Evolutionary conservation across 1,140 invertebrate species (phyloP).

Genomic region (Onthophagus taurus): DNA sequence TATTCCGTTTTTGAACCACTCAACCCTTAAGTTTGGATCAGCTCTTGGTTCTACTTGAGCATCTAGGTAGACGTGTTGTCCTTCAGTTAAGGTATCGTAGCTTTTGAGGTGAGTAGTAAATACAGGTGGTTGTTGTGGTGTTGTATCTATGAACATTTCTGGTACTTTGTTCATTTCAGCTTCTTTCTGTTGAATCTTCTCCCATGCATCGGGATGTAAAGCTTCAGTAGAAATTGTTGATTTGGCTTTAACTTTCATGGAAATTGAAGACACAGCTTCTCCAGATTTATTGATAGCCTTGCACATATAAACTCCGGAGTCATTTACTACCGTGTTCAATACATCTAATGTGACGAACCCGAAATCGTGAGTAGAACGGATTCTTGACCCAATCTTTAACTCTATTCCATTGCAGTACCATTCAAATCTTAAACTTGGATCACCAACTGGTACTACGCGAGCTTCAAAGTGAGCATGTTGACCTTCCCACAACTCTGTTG

Average conservation of each 20-base stretch:
- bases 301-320: slow-evolving; percentile 88
- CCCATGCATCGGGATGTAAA: slow-evolving; percentile 78
- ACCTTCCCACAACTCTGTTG: slow-evolving; percentile 86
- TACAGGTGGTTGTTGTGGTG: slow-evolving; percentile 76
- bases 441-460: slow-evolving; percentile 89
- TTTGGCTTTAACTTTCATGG: slow-evolving; percentile 75
- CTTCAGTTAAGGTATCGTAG: slow-evolving; percentile 76
- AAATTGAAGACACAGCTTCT: slow-evolving; percentile 82
- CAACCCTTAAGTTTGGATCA: slow-evolving; percentile 83
- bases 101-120: slow-evolving; percentile 86
- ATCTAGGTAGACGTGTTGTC: slow-evolving; percentile 85
- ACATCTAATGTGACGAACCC: slow-evolving; percentile 91
- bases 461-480: slow-evolving; percentile 94
- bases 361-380: slow-evolving; percentile 85
- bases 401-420: slow-evolving; percentile 93
- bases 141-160: slow-evolving; percentile 71
- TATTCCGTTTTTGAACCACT: slow-evolving; percentile 92
- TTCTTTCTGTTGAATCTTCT: slow-evolving; percentile 81
- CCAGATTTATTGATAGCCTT: slow-evolving; percentile 86
- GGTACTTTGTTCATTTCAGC: slow-evolving; percentile 81
- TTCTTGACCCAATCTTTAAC: slow-evolving; percentile 82
- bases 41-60: slow-evolving; percentile 92
- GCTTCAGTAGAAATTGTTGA: slow-evolving; percentile 71
- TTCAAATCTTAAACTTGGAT: slow-evolving; percentile 79
- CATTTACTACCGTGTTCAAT: slow-evolving; percentile 75